Conservation (phyloP, 2,888 invertebrate species). For the Coenonympha glycerion region DNA sequence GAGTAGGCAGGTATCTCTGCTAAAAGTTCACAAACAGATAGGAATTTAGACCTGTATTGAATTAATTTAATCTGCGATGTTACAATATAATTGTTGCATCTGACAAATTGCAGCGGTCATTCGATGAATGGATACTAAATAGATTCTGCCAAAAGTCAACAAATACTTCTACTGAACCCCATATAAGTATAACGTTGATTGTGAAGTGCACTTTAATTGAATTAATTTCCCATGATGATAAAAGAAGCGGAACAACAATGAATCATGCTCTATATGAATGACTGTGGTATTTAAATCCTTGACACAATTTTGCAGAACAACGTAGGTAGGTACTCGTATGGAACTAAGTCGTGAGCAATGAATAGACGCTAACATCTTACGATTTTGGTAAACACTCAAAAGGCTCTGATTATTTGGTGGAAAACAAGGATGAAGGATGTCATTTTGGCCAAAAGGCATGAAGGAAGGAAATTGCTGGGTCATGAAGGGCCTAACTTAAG, state of each 20-base stretch:
- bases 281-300: constrained; percentile 47
- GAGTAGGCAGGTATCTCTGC: not conserved
- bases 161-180: constrained; percentile 22
- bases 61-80: not conserved
- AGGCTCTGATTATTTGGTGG: too few relatives aligned
- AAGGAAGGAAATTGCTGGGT: too few relatives aligned
- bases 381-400: constrained; percentile 18
- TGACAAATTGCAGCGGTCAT: constrained; percentile 6
- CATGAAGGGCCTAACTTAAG: too few relatives aligned
- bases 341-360: constrained; percentile 34
- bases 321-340: too few relatives aligned
- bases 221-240: constrained; percentile 59
- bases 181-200: constrained; percentile 21
- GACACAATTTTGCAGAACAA: constrained; percentile 47
- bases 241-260: constrained; percentile 36
- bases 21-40: too few relatives aligned
- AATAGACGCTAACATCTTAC: constrained; percentile 41
- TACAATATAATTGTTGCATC: constrained; percentile 1
- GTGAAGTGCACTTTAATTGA: constrained; percentile 43
- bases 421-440: too few relatives aligned
- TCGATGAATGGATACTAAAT: not conserved
- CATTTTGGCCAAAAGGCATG: too few relatives aligned
- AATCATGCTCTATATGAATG: constrained; percentile 28
- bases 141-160: constrained; percentile 16
- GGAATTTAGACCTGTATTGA: not conserved